These are phyloP conservation scores for Oncorhynchus kisutch DNA, from an alignment of 2,113 vertebrate species.

Conservation along the genomic window DNA sequence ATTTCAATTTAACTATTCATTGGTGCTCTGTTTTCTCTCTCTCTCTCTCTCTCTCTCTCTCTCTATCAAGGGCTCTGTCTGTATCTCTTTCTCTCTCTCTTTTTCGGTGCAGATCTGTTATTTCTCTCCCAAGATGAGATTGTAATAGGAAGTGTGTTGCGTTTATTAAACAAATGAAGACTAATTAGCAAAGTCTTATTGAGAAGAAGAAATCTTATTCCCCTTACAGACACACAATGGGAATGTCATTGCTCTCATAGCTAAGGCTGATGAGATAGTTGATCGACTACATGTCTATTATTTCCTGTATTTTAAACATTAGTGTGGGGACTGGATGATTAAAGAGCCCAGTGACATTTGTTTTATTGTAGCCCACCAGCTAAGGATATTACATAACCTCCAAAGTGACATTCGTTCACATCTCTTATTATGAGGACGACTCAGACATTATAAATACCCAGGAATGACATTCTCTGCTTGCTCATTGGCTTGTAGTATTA, in stretches of 20 bases:
- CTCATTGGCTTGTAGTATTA: no score
- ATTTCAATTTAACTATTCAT: conserved; percentile 49
- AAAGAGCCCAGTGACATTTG: not conserved
- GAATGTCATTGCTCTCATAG: not conserved
- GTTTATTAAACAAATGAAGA: not conserved
- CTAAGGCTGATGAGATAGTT: not conserved
- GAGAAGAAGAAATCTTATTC: not conserved
- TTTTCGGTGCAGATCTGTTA: not conserved
- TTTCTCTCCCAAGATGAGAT: not conserved
- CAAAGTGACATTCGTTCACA: not conserved
- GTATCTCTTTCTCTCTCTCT: not conserved
- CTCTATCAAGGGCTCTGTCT: not conserved
- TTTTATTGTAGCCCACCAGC: not conserved
- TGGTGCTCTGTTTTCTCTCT: not conserved
- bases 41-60: not conserved
- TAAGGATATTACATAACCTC: not conserved
- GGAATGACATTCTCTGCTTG: no score
- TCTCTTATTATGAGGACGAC: not conserved
- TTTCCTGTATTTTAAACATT: not conserved
- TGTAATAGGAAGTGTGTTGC: not conserved
- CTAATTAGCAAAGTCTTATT: not conserved
- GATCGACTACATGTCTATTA: not conserved
- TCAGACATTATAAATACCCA: no score
- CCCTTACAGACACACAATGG: no score
- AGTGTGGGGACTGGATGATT: not conserved